Conservation (phyloP, 1,140 invertebrate species). For the Cydia strobilella region DNA sequence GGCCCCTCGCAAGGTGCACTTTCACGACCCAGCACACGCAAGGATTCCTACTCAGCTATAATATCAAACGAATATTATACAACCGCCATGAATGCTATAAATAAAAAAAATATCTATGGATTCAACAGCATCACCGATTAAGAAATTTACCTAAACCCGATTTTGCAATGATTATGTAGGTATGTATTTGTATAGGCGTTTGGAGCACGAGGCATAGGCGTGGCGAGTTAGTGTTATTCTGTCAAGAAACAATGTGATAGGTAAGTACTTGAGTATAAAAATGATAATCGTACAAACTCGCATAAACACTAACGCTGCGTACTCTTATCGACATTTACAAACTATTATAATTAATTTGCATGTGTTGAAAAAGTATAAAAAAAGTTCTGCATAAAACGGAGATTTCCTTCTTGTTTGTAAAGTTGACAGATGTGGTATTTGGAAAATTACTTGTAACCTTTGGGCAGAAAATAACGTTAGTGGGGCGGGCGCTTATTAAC, state of each 20-base stretch:
- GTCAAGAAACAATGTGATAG: conserved; percentile 21
- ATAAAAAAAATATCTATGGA: conserved; percentile 52
- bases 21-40: conserved; percentile 56
- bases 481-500: no score
- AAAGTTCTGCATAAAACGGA: no score
- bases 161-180: conserved; percentile 48
- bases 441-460: no score
- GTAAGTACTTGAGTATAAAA: neutral
- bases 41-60: conserved; percentile 53
- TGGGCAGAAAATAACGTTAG: no score
- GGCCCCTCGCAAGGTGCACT: conserved; percentile 61
- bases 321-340: neutral
- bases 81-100: conserved; percentile 44
- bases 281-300: neutral
- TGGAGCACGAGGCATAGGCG: conserved; percentile 38
- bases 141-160: conserved; percentile 54
- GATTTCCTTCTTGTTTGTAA: no score
- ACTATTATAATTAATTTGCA: neutral
- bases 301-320: neutral
- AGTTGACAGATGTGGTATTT: no score
- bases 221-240: conserved; percentile 10
- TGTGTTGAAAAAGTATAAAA: neutral
- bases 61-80: conserved; percentile 39
- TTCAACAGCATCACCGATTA: conserved; percentile 42
- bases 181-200: conserved; percentile 37